Conservation (phyloP, 2,113 vertebrate species). For the Entomyzon cyanotis region DNA sequence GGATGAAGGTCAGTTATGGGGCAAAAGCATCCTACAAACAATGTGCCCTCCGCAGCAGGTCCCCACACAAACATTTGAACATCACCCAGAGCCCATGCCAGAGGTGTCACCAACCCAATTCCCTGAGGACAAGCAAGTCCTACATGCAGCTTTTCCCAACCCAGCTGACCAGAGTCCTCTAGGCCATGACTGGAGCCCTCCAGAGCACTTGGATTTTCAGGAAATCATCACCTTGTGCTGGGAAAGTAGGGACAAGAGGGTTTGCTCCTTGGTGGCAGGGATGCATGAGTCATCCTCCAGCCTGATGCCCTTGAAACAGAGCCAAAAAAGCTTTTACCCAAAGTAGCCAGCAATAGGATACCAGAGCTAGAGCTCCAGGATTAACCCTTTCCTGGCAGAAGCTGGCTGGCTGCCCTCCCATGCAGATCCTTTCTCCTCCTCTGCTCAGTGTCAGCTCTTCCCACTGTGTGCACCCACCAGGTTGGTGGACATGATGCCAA, state of each 20-base stretch:
- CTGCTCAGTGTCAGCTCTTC: background rate
- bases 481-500: background rate
- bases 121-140: background rate
- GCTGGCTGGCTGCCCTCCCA: background rate
- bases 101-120: background rate
- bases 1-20: fast-evolving
- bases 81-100: background rate
- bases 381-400: constrained; percentile 49
- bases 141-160: background rate
- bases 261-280: constrained; percentile 9
- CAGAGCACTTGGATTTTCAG: background rate
- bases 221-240: constrained; percentile 2
- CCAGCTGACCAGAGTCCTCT: background rate
- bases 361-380: constrained; percentile 27
- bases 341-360: constrained; percentile 65
- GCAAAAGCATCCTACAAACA: background rate
- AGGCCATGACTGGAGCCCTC: background rate
- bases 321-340: constrained; percentile 76
- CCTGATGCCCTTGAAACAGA: constrained; percentile 63
- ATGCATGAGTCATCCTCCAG: constrained; percentile 60
- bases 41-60: fast-evolving
- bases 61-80: fast-evolving
- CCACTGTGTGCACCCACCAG: fast-evolving
- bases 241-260: background rate
- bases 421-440: background rate